Percentiles rank a stretch among this genome's conserved stretches.
These are phyloP conservation scores for Halictus quadricinctus DNA, from an alignment of 2,888 invertebrate genomes.

Conservation along the genomic window DNA sequence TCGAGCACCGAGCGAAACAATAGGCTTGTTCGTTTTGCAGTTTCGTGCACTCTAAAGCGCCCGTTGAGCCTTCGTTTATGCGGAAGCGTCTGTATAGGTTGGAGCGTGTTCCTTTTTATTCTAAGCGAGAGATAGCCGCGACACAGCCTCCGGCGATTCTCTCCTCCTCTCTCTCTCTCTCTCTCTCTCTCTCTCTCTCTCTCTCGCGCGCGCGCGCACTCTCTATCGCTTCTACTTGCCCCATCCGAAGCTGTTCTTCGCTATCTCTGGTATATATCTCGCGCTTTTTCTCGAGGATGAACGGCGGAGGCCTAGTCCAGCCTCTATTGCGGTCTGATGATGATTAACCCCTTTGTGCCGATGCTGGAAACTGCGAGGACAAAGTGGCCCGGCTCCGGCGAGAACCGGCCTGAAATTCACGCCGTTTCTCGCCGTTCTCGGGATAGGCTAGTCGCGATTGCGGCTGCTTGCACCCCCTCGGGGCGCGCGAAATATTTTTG, in stretches of 20 bases:
- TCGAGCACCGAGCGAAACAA: constrained; percentile 61
- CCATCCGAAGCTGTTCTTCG: background rate
- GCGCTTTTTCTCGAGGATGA: constrained; percentile 58
- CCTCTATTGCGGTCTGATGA: constrained; percentile 61
- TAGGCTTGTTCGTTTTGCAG: constrained; percentile 66
- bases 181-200: background rate
- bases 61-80: constrained; percentile 66
- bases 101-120: constrained; percentile 57
- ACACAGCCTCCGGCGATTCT: constrained; percentile 39
- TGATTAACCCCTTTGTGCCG: constrained; percentile 65
- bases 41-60: constrained; percentile 62
- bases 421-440: constrained; percentile 2
- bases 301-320: constrained; percentile 44
- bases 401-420: constrained; percentile 14
- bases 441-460: background rate
- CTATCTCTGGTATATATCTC: background rate
- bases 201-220: background rate
- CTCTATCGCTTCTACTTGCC: background rate
- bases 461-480: constrained; percentile 5
- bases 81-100: constrained; percentile 61
- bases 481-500: constrained; percentile 33
- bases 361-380: constrained; percentile 35
- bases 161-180: background rate
- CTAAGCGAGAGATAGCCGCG: constrained; percentile 25
- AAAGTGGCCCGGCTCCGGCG: constrained; percentile 34